phyloP scores from a whole-genome alignment of 2,888 invertebrate species.

The Harpalus rubripes region DNA sequence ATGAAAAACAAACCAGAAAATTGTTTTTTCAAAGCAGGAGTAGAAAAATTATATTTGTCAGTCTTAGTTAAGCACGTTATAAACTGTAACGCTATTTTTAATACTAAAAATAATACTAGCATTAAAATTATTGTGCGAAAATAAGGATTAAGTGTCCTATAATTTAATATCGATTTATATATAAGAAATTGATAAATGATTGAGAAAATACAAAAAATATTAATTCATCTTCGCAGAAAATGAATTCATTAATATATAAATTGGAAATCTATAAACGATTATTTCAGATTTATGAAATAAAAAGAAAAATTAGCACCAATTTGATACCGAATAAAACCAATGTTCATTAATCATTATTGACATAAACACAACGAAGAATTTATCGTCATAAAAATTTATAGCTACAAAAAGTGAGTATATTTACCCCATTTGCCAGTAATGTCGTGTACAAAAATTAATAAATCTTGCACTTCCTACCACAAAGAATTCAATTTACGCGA shows the following conservation, averaged over 20 bases:
- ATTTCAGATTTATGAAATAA: background rate
- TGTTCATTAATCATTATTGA: conserved; percentile 7
- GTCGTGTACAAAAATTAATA: conserved; percentile 4
- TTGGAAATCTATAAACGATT: background rate
- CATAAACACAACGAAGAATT: background rate
- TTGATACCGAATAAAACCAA: conserved; percentile 2
- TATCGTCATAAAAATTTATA: conserved; percentile 16
- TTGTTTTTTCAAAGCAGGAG: too few relatives aligned
- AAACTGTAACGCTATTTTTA: too few relatives aligned
- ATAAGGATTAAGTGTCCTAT: too few relatives aligned
- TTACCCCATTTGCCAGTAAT: conserved; percentile 4
- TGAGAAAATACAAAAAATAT: too few relatives aligned
- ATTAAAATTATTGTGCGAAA: too few relatives aligned
- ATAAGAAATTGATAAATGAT: too few relatives aligned
- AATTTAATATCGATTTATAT: too few relatives aligned
- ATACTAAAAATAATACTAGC: too few relatives aligned
- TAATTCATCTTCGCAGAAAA: too few relatives aligned
- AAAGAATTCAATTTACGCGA: conserved; percentile 12
- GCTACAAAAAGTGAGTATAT: conserved; percentile 1
- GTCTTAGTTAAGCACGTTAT: too few relatives aligned
- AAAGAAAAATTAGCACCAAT: background rate
- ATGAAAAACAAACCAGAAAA: too few relatives aligned
- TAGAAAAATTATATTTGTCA: too few relatives aligned
- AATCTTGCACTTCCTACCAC: background rate
- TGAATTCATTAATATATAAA: background rate